Evolutionary conservation across 2,797 vertebrate species (phyloP).

Genomic region (Acrocephalus scirpaceus): DNA sequence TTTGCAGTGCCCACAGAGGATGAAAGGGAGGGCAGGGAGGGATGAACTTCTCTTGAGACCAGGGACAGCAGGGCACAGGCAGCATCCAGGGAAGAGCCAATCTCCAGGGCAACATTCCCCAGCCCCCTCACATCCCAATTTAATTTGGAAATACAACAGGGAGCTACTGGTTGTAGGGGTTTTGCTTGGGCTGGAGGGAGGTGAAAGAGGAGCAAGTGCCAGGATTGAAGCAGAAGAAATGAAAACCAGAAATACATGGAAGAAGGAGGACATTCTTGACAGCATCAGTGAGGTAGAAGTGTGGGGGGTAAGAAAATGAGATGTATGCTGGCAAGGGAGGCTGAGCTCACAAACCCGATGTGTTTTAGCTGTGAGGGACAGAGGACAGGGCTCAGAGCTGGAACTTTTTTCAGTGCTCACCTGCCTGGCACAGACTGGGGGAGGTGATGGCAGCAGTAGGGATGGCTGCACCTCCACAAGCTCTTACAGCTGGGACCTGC

Average conservation of each 20-base stretch:
- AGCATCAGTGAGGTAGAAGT: background rate
- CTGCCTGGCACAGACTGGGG: background rate
- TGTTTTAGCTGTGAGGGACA: background rate
- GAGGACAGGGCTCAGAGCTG: background rate
- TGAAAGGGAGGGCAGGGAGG: background rate
- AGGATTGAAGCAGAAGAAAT: background rate
- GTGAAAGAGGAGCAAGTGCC: background rate
- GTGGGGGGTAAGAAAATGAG: background rate
- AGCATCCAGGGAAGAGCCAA: background rate
- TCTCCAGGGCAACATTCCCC: background rate
- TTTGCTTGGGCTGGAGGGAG: background rate
- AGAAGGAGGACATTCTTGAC: background rate
- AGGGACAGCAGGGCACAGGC: background rate
- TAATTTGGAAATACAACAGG: background rate
- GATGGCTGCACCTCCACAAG: rapidly evolving
- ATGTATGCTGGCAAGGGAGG: background rate
- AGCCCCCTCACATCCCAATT: background rate
- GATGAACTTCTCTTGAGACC: background rate
- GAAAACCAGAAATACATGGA: background rate
- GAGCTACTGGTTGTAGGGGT: background rate
- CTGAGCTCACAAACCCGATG: background rate
- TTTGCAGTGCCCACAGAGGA: rapidly evolving
- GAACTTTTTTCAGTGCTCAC: background rate
- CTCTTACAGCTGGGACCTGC: background rate
- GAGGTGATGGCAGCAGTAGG: background rate